A percentile compares a stretch with the other conserved stretches of the same genome.
Evolutionary conservation across 2,113 vertebrate genomes (phyloP).

Genomic region (Prolemur simus): DNA sequence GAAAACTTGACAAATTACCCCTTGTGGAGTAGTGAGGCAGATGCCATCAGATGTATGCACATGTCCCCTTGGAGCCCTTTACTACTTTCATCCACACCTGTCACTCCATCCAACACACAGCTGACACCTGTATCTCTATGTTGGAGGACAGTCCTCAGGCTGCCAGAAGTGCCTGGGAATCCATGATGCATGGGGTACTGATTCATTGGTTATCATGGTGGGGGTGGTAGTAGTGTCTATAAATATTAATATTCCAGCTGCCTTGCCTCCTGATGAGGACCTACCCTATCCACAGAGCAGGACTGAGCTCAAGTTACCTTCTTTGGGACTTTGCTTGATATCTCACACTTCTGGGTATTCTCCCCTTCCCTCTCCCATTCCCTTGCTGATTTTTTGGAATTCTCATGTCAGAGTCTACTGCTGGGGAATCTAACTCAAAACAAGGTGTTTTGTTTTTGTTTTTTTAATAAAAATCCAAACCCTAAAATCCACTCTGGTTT

Average conservation of each 20-base stretch:
- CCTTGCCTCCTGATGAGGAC: neutral
- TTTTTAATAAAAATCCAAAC: neutral
- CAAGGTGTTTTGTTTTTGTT: conserved; percentile 26
- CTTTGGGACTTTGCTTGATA: neutral
- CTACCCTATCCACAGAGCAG: neutral
- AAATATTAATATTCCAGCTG: neutral
- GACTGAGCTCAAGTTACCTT: neutral
- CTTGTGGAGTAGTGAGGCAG: neutral
- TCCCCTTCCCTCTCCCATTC: neutral
- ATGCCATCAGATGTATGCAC: neutral
- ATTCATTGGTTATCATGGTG: neutral
- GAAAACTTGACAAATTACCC: neutral
- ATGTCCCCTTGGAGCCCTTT: neutral
- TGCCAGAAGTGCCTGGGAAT: neutral
- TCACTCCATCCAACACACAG: neutral
- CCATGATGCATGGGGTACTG: neutral
- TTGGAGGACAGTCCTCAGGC: neutral
- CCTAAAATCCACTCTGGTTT: neutral
- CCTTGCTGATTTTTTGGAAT: neutral
- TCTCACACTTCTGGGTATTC: neutral
- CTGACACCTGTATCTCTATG: neutral
- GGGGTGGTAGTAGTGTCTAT: neutral
- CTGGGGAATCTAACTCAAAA: conserved; percentile 21
- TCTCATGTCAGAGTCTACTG: neutral
- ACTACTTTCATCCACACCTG: neutral